A percentile compares a stretch with the other conserved stretches of the same genome.
These are phyloP conservation scores for Mamestra configurata DNA, from an alignment of 1,140 invertebrate species.

Conservation along the genomic window DNA sequence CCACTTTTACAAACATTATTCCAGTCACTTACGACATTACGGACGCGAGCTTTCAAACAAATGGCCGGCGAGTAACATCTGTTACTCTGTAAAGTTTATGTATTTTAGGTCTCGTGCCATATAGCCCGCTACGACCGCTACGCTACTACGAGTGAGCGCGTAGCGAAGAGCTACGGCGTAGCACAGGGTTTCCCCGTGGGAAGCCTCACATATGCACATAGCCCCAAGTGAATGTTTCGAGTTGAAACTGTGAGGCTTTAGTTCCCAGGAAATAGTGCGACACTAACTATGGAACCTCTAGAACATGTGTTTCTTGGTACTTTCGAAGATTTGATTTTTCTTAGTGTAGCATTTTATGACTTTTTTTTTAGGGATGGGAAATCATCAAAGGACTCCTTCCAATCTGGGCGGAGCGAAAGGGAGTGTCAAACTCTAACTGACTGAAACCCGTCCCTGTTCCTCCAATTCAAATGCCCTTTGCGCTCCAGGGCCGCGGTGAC, in stretches of 20 bases:
- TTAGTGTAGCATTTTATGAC: too few relatives aligned
- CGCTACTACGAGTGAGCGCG: neutral
- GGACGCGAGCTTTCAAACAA: neutral
- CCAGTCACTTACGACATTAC: neutral
- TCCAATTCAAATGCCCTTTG: too few relatives aligned
- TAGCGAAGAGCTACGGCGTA: slow-evolving; percentile 31
- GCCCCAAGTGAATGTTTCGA: slow-evolving; percentile 13
- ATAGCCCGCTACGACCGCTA: neutral
- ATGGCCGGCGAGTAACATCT: slow-evolving; percentile 3
- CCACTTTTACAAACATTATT: neutral
- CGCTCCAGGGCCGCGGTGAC: too few relatives aligned
- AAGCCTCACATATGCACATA: slow-evolving; percentile 20
- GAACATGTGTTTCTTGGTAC: neutral
- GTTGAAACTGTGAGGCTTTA: slow-evolving; percentile 7
- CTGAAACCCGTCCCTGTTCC: too few relatives aligned
- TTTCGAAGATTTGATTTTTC: too few relatives aligned
- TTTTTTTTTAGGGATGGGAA: too few relatives aligned
- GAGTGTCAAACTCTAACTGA: too few relatives aligned
- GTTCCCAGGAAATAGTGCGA: neutral
- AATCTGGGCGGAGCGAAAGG: too few relatives aligned
- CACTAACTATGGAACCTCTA: neutral
- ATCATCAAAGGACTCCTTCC: too few relatives aligned
- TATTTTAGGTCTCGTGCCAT: neutral
- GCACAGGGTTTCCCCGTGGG: slow-evolving; percentile 32
- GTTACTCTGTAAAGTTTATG: slow-evolving; percentile 27